These are phyloP conservation scores for Drosophila willistoni DNA, from an alignment of 1,140 invertebrate genomes.

Conservation along the genomic window DNA sequence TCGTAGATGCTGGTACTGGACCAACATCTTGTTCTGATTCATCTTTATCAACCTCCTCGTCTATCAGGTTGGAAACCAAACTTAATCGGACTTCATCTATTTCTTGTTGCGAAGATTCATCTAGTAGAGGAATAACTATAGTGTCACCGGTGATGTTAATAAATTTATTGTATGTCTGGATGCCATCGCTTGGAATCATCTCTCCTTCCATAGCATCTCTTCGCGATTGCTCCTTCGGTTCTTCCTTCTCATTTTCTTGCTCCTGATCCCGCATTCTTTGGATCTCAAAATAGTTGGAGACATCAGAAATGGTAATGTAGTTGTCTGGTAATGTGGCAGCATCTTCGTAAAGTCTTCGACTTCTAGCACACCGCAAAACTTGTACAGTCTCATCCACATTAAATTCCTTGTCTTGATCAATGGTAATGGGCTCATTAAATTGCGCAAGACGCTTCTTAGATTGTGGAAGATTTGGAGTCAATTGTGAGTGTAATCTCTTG, in stretches of 20 bases:
- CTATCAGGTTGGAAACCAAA: conserved; percentile 61
- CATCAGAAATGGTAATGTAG: conserved; percentile 62
- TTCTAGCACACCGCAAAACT: conserved; percentile 18
- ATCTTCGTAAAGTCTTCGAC: background rate
- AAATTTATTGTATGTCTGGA: conserved; percentile 47
- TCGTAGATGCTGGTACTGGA: conserved; percentile 12
- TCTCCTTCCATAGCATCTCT: conserved; percentile 11
- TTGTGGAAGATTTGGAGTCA: conserved; percentile 63
- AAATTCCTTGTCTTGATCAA: background rate
- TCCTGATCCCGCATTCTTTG: conserved; percentile 19
- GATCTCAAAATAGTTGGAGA: conserved; percentile 45
- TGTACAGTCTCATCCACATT: conserved; percentile 31
- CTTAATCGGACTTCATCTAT: conserved; percentile 59
- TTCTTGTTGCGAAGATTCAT: background rate
- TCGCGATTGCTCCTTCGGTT: background rate
- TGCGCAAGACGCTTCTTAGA: conserved; percentile 49
- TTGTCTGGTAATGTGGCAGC: conserved; percentile 37
- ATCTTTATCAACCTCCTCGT: conserved; percentile 30
- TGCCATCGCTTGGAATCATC: conserved; percentile 42
- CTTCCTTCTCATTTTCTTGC: no score
- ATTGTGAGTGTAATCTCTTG: conserved; percentile 44
- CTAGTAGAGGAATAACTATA: conserved; percentile 31
- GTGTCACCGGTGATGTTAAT: conserved; percentile 57
- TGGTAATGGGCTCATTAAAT: conserved; percentile 1
- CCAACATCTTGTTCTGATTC: background rate